Evolutionary conservation across 1,140 invertebrate genomes (phyloP).

Genomic region (Cryptotermes secundus): DNA sequence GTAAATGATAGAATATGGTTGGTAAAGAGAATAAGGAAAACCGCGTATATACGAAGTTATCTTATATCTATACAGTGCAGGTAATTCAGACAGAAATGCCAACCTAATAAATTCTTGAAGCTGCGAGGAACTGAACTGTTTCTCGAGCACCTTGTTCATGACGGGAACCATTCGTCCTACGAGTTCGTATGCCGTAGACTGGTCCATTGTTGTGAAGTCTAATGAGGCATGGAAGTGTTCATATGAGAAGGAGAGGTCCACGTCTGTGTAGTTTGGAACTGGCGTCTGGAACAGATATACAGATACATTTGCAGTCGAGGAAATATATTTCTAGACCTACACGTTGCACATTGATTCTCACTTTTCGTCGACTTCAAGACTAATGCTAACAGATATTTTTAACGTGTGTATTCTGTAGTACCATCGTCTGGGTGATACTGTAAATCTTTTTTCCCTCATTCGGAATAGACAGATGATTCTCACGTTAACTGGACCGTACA

Average conservation of each 20-base stretch:
- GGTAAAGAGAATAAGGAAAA: too few species aligned
- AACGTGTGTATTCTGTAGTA: too few species aligned
- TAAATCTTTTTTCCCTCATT: too few species aligned
- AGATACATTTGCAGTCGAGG: background rate
- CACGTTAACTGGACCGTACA: too few species aligned
- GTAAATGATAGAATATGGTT: too few species aligned
- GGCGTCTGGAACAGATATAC: constrained; percentile 8
- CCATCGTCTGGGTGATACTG: too few species aligned
- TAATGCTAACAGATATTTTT: too few species aligned
- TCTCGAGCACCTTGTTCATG: background rate
- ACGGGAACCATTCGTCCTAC: background rate
- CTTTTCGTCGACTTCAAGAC: too few species aligned
- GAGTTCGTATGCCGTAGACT: background rate
- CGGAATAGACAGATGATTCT: too few species aligned
- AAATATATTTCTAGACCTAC: background rate
- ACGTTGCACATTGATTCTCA: too few species aligned
- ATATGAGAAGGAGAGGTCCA: constrained; percentile 30
- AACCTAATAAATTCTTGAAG: background rate
- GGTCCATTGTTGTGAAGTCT: background rate
- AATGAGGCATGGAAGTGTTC: background rate
- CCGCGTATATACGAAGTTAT: too few species aligned
- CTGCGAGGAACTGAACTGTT: background rate
- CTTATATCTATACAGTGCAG: too few species aligned
- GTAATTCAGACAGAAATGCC: background rate
- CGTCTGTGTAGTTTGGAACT: constrained; percentile 21